Evolutionary conservation across 23 tunicate genomes (phyloP).

Genomic region (Ciona savignyi): DNA sequence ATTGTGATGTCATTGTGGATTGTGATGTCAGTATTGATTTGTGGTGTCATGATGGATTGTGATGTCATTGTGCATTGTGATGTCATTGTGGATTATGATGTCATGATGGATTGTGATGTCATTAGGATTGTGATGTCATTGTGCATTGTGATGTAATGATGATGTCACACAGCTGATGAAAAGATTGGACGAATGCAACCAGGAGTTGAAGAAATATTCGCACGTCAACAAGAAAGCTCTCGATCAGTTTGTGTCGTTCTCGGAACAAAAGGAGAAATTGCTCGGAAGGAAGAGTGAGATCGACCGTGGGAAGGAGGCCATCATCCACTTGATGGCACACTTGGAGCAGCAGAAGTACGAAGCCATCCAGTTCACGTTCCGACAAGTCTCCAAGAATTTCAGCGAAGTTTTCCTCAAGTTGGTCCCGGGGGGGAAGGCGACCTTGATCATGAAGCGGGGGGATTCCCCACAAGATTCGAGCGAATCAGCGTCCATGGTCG

Average conservation of each 20-base stretch:
- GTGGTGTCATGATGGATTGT: not conserved
- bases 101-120: not conserved
- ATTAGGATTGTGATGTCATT: not conserved
- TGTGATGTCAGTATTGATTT: no score
- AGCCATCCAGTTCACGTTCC: constrained; percentile 92
- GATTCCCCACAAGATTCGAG: constrained; percentile 48
- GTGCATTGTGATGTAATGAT: not conserved
- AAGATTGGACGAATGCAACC: constrained; percentile 84
- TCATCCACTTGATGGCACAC: constrained; percentile 77
- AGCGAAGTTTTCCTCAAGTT: constrained; percentile 85
- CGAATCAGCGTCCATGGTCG: constrained; percentile 58
- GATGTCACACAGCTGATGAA: constrained; percentile 85
- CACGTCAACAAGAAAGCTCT: constrained; percentile 98
- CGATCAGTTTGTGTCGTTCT: constrained; percentile 94
- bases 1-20: not conserved
- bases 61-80: no score
- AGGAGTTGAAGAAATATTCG: constrained; percentile 92
- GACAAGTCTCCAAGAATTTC: constrained; percentile 93
- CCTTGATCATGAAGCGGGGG: constrained; percentile 86
- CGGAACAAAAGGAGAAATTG: constrained; percentile 84
- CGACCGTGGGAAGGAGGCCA: constrained; percentile 73
- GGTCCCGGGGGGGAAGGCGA: constrained; percentile 96
- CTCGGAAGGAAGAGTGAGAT: constrained; percentile 75
- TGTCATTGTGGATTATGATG: not conserved
- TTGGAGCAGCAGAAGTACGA: constrained; percentile 90